Evolutionary conservation across 2,888 invertebrate genomes (phyloP).

Genomic region (Busseola fusca): DNA sequence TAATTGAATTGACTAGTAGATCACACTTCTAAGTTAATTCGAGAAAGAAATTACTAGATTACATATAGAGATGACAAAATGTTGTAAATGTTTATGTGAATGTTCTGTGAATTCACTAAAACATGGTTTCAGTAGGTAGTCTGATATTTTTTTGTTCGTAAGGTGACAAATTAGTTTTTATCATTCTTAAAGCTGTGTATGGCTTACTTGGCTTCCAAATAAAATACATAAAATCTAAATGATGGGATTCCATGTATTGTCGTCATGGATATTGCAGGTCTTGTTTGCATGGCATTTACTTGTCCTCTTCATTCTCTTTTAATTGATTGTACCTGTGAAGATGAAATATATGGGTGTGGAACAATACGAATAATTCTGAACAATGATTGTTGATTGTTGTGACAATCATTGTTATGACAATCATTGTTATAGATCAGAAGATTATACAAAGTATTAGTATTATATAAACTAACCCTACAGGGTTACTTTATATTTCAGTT

Average conservation of each 20-base stretch:
- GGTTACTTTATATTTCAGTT: no score
- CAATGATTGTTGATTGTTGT: no score
- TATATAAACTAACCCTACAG: no score
- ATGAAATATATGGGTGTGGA: background rate
- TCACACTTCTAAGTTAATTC: background rate
- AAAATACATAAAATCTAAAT: background rate
- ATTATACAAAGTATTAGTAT: no score
- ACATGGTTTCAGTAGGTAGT: background rate
- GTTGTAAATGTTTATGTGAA: background rate
- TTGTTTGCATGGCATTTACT: background rate
- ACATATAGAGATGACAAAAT: background rate
- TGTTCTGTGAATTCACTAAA: background rate
- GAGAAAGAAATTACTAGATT: background rate
- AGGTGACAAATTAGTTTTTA: background rate
- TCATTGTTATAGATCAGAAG: no score
- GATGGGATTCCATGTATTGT: background rate
- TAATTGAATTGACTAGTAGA: no score
- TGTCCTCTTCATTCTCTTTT: background rate
- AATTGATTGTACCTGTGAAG: slow-evolving; percentile 2
- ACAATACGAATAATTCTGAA: background rate
- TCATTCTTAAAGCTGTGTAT: background rate
- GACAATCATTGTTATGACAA: no score
- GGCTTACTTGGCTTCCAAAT: background rate
- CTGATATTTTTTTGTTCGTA: no score
- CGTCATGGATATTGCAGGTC: background rate